Conservation (phyloP, 2,797 vertebrate species). For the Xiphorhynchus erythropygius region DNA sequence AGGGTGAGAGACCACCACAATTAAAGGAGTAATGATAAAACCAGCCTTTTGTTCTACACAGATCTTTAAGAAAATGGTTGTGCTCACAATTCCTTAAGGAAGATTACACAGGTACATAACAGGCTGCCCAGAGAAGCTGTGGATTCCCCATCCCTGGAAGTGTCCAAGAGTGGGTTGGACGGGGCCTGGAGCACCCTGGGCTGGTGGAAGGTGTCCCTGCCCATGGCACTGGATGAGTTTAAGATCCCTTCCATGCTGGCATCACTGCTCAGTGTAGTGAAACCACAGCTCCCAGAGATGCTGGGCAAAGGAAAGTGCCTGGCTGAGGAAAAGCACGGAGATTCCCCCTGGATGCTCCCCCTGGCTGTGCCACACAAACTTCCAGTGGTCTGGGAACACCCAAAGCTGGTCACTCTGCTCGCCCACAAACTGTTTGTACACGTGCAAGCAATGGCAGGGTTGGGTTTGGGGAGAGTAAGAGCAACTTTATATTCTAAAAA, state of each 20-base stretch:
- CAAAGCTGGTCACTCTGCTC: background rate
- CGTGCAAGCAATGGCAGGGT: background rate
- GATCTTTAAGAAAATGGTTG: background rate
- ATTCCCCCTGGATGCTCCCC: background rate
- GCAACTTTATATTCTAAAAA: background rate
- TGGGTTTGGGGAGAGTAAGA: background rate
- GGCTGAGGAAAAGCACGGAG: background rate
- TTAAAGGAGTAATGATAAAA: background rate
- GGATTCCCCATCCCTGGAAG: background rate
- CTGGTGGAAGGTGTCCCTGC: background rate
- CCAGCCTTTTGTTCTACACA: background rate
- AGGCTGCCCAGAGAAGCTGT: background rate
- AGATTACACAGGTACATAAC: background rate
- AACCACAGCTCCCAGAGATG: background rate
- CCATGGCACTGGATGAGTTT: background rate
- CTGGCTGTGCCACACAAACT: background rate
- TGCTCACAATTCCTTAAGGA: fast-evolving
- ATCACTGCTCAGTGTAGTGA: fast-evolving
- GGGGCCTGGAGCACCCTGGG: fast-evolving
- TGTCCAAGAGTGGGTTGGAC: fast-evolving
- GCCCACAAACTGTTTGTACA: background rate
- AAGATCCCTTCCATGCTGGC: background rate
- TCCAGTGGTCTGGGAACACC: background rate
- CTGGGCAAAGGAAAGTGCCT: background rate
- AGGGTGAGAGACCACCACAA: background rate